phyloP scores from a whole-genome alignment of 2,113 vertebrate species.

The Phasianus colchicus region DNA sequence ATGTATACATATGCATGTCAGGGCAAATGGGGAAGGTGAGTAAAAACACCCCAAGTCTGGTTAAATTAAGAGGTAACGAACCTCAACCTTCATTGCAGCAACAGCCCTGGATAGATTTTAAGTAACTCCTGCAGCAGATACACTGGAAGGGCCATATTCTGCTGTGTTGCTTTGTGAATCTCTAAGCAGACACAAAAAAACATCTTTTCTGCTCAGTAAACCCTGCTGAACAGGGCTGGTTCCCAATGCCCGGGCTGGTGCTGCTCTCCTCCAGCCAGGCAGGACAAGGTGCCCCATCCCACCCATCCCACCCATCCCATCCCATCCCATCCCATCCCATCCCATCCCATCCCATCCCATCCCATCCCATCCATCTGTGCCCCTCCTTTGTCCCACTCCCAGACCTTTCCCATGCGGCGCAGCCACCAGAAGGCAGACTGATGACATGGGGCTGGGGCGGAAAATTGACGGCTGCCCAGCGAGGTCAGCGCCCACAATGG shows the following conservation, averaged over 20 bases:
- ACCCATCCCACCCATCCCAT: background rate
- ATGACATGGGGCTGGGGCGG: background rate
- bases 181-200: background rate
- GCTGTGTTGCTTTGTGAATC: background rate
- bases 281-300: background rate
- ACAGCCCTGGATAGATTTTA: background rate
- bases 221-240: background rate
- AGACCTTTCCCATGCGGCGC: background rate
- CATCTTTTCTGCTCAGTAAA: background rate
- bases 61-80: conserved; percentile 35
- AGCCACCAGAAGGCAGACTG: conserved; percentile 1
- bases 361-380: background rate
- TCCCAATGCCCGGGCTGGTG: background rate
- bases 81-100: background rate
- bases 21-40: conserved; percentile 32
- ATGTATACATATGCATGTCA: background rate
- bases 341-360: no score
- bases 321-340: background rate
- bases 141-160: background rate
- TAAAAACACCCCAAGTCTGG: conserved; percentile 22
- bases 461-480: background rate
- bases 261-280: background rate
- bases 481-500: conserved; percentile 9
- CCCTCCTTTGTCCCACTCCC: background rate
- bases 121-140: background rate